Evolutionary conservation across 2,888 invertebrate genomes (phyloP).

Genomic region (Sphaerolaimus hirsutus): DNA sequence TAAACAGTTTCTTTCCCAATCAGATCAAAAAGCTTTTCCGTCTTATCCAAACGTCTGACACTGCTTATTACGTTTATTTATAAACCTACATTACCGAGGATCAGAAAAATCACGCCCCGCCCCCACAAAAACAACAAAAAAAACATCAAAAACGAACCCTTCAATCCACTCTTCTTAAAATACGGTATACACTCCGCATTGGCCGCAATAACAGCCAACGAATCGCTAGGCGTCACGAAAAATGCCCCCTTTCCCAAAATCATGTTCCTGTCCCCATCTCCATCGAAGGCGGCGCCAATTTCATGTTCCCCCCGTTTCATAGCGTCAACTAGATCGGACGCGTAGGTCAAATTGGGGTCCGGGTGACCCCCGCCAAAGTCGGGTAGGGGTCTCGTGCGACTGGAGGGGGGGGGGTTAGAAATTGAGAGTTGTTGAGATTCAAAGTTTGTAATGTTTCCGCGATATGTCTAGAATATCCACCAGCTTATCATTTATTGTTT

Average conservation of each 20-base stretch:
- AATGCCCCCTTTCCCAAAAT: slow-evolving; percentile 79
- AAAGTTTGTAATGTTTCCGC: too few relatives aligned
- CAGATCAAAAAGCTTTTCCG: too few relatives aligned
- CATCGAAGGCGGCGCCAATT: slow-evolving; percentile 90
- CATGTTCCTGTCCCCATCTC: slow-evolving; percentile 95
- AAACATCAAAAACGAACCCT: too few relatives aligned
- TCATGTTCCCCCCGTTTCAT: slow-evolving; percentile 41
- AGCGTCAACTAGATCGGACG: slow-evolving; percentile 48
- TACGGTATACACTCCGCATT: slow-evolving; percentile 75
- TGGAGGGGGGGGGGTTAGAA: neutral
- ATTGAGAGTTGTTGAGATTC: too few relatives aligned
- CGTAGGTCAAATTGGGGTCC: slow-evolving; percentile 83
- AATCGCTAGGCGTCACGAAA: slow-evolving; percentile 91
- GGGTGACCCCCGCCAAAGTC: slow-evolving; percentile 89
- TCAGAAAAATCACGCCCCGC: too few relatives aligned
- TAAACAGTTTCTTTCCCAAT: too few relatives aligned
- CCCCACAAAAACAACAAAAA: too few relatives aligned
- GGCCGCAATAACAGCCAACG: slow-evolving; percentile 74
- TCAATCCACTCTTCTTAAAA: slow-evolving; percentile 50
- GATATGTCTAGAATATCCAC: too few relatives aligned
- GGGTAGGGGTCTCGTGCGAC: slow-evolving; percentile 45
- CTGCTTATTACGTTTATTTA: too few relatives aligned
- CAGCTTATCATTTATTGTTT: too few relatives aligned
- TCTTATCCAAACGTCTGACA: too few relatives aligned
- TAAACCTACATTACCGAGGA: too few relatives aligned